Conservation (phyloP, 2,888 invertebrate genomes). For the Tetramorium bicarinatum region DNA sequence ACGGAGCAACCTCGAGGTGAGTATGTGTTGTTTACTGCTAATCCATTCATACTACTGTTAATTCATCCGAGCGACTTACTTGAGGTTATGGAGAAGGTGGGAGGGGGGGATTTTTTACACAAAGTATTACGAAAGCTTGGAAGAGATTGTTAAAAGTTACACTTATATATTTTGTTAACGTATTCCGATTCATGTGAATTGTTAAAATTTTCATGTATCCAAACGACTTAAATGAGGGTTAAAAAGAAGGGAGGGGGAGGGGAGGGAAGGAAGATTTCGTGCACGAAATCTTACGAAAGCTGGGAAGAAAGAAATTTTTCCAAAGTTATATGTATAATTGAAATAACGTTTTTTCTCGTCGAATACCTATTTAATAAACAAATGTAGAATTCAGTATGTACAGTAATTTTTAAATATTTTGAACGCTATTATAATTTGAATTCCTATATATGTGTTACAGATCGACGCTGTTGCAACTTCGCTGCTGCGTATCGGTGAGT, state of each 20-base stretch:
- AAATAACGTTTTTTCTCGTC: neutral
- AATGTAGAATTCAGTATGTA: neutral
- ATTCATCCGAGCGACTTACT: neutral
- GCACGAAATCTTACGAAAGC: neutral
- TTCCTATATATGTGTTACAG: neutral
- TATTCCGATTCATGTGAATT: neutral
- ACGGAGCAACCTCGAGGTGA: neutral
- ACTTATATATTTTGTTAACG: neutral
- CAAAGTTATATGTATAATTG: neutral
- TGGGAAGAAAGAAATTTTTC: too few relatives aligned
- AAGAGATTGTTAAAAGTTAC: too few relatives aligned
- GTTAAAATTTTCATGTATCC: neutral
- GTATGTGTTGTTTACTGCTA: neutral
- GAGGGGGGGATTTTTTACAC: neutral
- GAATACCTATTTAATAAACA: neutral
- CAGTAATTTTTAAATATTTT: neutral
- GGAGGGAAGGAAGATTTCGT: neutral
- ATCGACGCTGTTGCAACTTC: neutral
- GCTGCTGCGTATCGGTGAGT: neutral
- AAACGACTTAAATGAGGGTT: neutral
- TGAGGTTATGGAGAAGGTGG: neutral
- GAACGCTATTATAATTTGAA: neutral
- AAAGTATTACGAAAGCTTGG: too few relatives aligned
- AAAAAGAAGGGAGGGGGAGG: neutral
- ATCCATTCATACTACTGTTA: too few relatives aligned